Percentiles rank a stretch among this genome's conserved stretches.
Evolutionary conservation across 2,113 vertebrate genomes (phyloP).

Genomic region (Chionodraco myersi): DNA sequence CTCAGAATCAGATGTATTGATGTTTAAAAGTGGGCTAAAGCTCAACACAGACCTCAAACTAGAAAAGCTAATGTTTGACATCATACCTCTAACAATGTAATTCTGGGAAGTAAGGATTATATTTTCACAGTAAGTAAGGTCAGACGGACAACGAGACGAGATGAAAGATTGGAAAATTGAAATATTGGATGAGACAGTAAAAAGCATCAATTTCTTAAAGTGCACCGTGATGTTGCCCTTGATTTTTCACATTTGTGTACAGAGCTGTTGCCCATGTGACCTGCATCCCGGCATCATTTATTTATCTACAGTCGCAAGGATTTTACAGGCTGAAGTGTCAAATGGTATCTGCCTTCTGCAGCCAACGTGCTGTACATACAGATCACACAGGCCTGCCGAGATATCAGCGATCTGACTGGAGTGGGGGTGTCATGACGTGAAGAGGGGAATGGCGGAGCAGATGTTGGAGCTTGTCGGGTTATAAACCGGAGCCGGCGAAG

Average conservation of each 20-base stretch:
- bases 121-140: constrained; percentile 25
- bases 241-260: constrained; percentile 27
- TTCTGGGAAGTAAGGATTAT: constrained; percentile 38
- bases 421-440: constrained; percentile 30
- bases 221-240: constrained; percentile 24
- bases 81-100: constrained; percentile 32
- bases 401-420: constrained; percentile 16
- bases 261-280: constrained; percentile 13
- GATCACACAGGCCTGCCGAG: background rate
- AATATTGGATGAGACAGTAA: constrained; percentile 31
- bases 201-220: constrained; percentile 40
- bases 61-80: constrained; percentile 25
- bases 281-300: background rate
- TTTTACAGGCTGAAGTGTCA: background rate
- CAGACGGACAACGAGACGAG: constrained; percentile 24
- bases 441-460: constrained; percentile 35
- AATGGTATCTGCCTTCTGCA: background rate
- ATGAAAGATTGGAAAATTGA: constrained; percentile 19
- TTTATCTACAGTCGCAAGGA: background rate
- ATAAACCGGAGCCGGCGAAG: constrained; percentile 59
- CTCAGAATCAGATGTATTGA: background rate
- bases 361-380: background rate
- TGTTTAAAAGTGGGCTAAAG: constrained; percentile 36
- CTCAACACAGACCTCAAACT: background rate
- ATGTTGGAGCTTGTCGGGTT: constrained; percentile 59